Evolutionary conservation across 1,140 invertebrate species (phyloP), one percentile per base, ranked within the genome.

Genomic region (Achatina immaculata): DNA sequence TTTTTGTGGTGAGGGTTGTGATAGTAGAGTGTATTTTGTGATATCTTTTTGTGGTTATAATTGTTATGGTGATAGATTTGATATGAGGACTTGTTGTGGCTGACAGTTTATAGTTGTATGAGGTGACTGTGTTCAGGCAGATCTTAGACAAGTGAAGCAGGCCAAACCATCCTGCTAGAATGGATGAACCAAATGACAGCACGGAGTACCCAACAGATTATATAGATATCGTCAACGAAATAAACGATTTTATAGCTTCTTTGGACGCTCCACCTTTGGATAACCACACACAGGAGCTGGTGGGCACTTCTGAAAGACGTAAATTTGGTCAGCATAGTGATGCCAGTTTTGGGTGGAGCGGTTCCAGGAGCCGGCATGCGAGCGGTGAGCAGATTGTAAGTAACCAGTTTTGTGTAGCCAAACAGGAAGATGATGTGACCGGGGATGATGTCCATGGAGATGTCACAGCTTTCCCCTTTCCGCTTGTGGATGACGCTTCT

Each of bases 221-320:
- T 82, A 87, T 87, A 34, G 86, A 88, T 42, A 89, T 89, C 77
- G 88, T 89, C 0, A 89, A 89, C 85, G 88, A 89, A 83, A 89
- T 89, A 55, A 89, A 89, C 84, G 88, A 89, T 82, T 89, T 89
- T 80, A 88, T 89, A 76, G 85, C 87, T 68, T 86, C 88, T 79
- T 83, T 89, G 55, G 86, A 88, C 71, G 86, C 83, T 66, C 62
- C 84, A 43, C 80, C 86, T 72, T 55, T 77, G 79, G 82, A 84
- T 38, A 72, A 80, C 16, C 78, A 80, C 45, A 71, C 78, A 43
- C 48, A 80, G 9, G 45, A 72, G 42, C 71, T 69, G 78, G 83
- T 81, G 36, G 82, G 71, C 1, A 73, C 16, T 48, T 16, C 71
- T 4, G 38, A 73, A 21, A 82, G 76, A 81, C 55, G 68, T 72